Evolutionary conservation across 2,888 invertebrate species (phyloP), one percentile per base, ranked within the genome.

Genomic region (Campopleginae sp.): DNA sequence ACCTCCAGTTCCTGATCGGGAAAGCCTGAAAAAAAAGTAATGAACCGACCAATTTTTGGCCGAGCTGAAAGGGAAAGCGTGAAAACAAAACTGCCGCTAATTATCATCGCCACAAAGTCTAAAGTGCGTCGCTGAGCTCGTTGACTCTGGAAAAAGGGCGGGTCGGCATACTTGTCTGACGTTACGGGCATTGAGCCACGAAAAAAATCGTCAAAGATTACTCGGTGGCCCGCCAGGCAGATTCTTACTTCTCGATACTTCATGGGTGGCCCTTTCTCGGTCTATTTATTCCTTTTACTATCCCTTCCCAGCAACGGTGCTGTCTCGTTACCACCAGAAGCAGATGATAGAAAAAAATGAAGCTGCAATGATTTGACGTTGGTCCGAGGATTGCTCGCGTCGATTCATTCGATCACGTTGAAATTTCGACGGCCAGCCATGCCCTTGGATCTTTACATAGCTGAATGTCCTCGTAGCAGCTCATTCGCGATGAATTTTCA

Each of bases 221-320:
- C 80, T 84, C 48, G 54, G 80, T 68, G 33, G 51, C 27, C 48
- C 44, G 76, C 48, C 44, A 71, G 61, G 65, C 42, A 46, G 75
- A 27, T 42, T 75, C 23, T 33, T 48, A 27, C 31, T 31, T 19
- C 14, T n/a, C 31, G 19, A n/a, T 84, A 65, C 80, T 38, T 76
- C 46, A 70, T 84, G 84, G 84, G 84, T 84, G 84, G 84, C 71
- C 84, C 72, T 76, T 54, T 31, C 68, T 58, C 76, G 76, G 31
- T 75, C 74, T 44, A 46, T 75, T 61, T 61, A 31, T 61, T 61
- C 10, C 76, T 51, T n/a, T n/a, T 38, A 23, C 38, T 51, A 17
- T 51, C n/a, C 31, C 8, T n/a, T 8, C 27, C 19, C 66, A 27
- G n/a, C 38, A 10, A 27, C 42, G 54, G 48, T 65, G 51, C 51